Evolutionary conservation across 1,140 invertebrate genomes (phyloP), one percentile per base, ranked within the genome.

Genomic region (Drosophila grimshawi): DNA sequence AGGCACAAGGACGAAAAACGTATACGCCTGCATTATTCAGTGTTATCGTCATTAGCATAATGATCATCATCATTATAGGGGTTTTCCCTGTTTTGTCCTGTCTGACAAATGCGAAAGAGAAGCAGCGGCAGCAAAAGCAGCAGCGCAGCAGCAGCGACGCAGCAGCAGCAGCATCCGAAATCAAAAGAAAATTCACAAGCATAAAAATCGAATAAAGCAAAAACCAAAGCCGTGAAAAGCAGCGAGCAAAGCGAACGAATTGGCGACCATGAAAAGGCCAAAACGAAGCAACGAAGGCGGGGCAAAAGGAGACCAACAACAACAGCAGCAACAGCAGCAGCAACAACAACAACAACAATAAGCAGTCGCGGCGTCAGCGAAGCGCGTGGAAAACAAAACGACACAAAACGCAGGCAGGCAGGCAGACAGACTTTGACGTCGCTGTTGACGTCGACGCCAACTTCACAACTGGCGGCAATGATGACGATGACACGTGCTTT

Each of bases 401-500:
- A 49, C 52, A 75, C 49, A 49, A 71, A 85, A 66, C 81, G 86
- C 80, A 90, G 74, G 39, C 39, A 43, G 8, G 86, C 80, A 90
- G 74, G 39, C 39, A 43, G 39, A 89, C 80, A 82, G 70, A 63
- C 73, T 79, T 82, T 67, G 51, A 56, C 71, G 56, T 19, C 52
- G 72, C 55, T 52, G 69, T 57, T 27, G 56, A 43, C 64, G 33
- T 8, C 64, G 65, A 30, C 39, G 70, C 30, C 49, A 51, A 60
- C 70, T 45, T 49, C 68, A 57, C 70, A 19, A n/a, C 39, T 61
- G 43, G 71, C 72, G 49, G 71, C 72, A 56, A 56, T 72, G 71
- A 56, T 72, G 71, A 76, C 80, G 76, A 89, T 91, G 89, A 91
- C 89, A 91, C 89, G 89, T 91, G 89, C 89, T 91, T 91, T 91